phyloP scores from a whole-genome alignment of 2,113 vertebrate genomes.

The Dolichotis patagonum region DNA sequence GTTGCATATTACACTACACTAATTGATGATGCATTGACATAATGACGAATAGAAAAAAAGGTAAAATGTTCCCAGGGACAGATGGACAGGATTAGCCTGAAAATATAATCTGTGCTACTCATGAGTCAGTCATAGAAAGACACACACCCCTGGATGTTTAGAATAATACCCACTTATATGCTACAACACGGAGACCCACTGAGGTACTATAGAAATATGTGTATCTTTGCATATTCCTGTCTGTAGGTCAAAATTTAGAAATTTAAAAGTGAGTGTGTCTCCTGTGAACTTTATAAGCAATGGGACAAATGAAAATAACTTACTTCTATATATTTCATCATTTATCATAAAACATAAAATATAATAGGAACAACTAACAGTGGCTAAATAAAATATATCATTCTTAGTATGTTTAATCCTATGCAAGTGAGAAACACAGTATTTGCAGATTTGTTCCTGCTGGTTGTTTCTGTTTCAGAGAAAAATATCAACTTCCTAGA shows the following conservation, averaged over 20 bases:
- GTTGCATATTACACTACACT: neutral
- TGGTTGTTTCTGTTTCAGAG: neutral
- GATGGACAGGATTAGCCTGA: neutral
- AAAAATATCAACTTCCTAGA: neutral
- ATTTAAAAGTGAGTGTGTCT: neutral
- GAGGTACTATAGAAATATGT: neutral
- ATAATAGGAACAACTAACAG: neutral
- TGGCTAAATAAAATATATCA: neutral
- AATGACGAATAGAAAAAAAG: neutral
- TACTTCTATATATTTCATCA: neutral
- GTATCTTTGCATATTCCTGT: neutral
- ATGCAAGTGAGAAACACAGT: neutral
- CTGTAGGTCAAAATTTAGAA: neutral
- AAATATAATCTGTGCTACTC: neutral
- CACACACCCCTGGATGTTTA: neutral
- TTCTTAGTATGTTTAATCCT: neutral
- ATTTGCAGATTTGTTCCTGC: neutral
- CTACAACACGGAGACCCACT: neutral
- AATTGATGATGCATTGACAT: neutral
- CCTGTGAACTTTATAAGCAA: neutral
- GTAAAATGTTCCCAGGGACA: neutral
- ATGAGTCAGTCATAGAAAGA: too few species aligned
- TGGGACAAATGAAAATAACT: neutral
- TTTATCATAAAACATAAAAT: slow-evolving; percentile 19
- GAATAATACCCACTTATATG: neutral